A percentile compares a stretch with the other conserved stretches of the same genome.
Conservation (phyloP, 2,797 vertebrate species). For the Salmo trutta region DNA sequence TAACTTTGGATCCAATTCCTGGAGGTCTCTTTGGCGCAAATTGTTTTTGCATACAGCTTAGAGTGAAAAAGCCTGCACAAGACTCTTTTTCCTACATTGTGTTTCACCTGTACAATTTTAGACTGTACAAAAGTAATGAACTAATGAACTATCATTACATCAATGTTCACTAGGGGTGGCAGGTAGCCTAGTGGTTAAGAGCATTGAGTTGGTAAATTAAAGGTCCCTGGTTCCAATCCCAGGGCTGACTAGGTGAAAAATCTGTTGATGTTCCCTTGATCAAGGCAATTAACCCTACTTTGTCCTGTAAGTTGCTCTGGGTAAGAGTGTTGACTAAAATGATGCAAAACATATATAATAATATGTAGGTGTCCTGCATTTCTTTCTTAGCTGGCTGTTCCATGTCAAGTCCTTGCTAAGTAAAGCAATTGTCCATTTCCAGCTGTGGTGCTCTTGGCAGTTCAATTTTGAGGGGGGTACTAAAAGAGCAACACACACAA, state of each 20-base stretch:
- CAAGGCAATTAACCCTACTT: too few species aligned
- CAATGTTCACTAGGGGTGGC: background rate
- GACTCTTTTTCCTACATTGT: background rate
- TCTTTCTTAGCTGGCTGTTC: slow-evolving; percentile 13
- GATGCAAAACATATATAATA: background rate
- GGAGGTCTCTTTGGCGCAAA: slow-evolving; percentile 20
- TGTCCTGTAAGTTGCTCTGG: too few species aligned
- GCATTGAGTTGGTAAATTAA: too few species aligned
- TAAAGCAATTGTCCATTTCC: slow-evolving; percentile 41
- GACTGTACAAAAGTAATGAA: background rate
- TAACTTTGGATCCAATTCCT: slow-evolving; percentile 30
- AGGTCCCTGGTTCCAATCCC: too few species aligned
- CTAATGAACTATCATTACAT: background rate
- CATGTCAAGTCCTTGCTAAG: slow-evolving; percentile 38
- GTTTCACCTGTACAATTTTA: background rate
- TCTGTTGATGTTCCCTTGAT: too few species aligned
- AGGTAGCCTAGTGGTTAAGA: too few species aligned
- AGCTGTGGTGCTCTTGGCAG: slow-evolving; percentile 47
- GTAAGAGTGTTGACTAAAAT: background rate
- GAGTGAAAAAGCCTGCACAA: background rate
- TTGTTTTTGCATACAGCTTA: background rate
- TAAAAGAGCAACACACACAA: slow-evolving; percentile 25
- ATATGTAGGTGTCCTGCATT: too few species aligned
- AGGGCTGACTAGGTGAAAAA: too few species aligned
- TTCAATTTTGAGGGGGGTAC: slow-evolving; percentile 7